These are phyloP conservation scores for Florisuga fusca DNA, from an alignment of 2,797 vertebrate genomes.

Conservation along the genomic window DNA sequence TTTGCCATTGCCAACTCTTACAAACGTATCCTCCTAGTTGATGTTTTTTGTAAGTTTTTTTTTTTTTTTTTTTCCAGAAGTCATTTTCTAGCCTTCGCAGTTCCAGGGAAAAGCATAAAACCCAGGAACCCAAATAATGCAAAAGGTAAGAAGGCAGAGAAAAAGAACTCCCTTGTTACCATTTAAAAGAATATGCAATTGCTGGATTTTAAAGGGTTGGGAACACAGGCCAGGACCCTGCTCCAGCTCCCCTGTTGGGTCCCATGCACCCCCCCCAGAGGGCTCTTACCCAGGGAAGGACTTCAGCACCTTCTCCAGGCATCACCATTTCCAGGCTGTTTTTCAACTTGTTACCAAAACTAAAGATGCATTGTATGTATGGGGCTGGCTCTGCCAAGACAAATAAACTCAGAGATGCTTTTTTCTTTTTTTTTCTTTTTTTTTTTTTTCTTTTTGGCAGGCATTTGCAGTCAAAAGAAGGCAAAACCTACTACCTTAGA, in stretches of 20 bases:
- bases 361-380: conserved; percentile 33
- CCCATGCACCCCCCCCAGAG: background rate
- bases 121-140: background rate
- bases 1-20: background rate
- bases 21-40: background rate
- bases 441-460: background rate
- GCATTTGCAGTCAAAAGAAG: background rate
- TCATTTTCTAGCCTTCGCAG: background rate
- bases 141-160: background rate
- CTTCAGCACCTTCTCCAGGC: background rate
- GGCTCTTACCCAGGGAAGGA: background rate
- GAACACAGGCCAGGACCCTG: background rate
- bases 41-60: conserved; percentile 4
- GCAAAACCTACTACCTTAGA: background rate
- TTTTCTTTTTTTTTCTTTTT: background rate
- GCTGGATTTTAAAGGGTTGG: background rate
- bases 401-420: conserved; percentile 33
- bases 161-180: background rate
- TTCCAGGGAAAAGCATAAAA: background rate
- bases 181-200: background rate
- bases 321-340: background rate
- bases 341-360: background rate
- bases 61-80: background rate
- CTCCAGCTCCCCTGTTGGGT: background rate
- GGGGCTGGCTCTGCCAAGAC: conserved; percentile 11